Evolutionary conservation across 2,113 vertebrate genomes (phyloP).

Genomic region (Pseudonaja textilis): DNA sequence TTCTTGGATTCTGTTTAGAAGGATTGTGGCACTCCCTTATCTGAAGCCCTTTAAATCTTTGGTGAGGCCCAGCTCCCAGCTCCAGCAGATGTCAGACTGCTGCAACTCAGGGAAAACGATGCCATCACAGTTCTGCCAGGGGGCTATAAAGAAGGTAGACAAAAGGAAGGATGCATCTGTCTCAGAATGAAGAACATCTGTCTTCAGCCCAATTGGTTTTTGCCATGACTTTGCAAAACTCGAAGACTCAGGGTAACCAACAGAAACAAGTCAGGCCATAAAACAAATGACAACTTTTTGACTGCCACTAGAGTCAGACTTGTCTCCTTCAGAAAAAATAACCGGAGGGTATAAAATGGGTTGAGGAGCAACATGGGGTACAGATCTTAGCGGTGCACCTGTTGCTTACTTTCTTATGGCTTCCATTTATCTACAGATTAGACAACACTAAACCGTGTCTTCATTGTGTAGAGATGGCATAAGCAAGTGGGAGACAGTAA

Average conservation of each 20-base stretch:
- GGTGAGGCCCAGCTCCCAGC: not conserved
- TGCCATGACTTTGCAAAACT: conserved; percentile 46
- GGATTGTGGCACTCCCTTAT: not conserved
- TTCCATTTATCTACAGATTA: conserved; percentile 21
- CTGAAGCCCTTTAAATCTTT: conserved; percentile 12
- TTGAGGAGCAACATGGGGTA: not conserved
- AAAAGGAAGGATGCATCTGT: conserved; percentile 49
- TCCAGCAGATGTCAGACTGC: conserved; percentile 43
- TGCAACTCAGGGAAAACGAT: conserved; percentile 35
- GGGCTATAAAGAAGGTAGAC: conserved; percentile 34
- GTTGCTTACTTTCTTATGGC: conserved; percentile 21
- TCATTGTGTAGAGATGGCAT: conserved; percentile 30
- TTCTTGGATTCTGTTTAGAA: not conserved
- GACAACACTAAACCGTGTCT: not conserved
- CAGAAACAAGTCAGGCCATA: conserved; percentile 40
- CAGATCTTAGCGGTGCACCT: conserved; percentile 52
- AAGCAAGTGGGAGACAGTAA: not conserved
- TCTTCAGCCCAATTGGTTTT: conserved; percentile 33
- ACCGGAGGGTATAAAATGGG: conserved; percentile 14
- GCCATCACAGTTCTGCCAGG: conserved; percentile 29
- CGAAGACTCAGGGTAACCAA: conserved; percentile 56
- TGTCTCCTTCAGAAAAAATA: conserved; percentile 32
- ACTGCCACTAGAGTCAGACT: not conserved
- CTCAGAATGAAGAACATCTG: conserved; percentile 59
- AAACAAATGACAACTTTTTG: conserved; percentile 29